Conservation (phyloP, 23 tunicate species). For the Ascidia mentula region DNA sequence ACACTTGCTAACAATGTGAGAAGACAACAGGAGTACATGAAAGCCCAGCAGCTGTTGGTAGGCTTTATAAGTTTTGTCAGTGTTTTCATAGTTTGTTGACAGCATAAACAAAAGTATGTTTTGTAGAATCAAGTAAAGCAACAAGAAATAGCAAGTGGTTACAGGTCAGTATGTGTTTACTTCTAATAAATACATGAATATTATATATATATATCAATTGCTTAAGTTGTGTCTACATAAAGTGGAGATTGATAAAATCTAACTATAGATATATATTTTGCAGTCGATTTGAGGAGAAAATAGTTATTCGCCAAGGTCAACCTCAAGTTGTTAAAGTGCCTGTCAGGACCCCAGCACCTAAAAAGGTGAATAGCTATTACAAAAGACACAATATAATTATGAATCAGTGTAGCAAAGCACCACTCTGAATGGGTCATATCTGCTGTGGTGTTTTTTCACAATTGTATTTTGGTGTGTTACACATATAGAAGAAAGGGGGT, state of each 20-base stretch:
- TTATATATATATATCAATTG: too few relatives aligned
- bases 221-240: too few relatives aligned
- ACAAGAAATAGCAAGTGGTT: background rate
- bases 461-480: too few relatives aligned
- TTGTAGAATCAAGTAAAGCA: background rate
- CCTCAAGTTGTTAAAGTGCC: constrained; percentile 95
- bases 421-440: too few relatives aligned
- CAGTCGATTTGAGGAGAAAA: constrained; percentile 74
- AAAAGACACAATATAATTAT: too few relatives aligned
- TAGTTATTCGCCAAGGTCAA: constrained; percentile 91
- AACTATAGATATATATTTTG: background rate
- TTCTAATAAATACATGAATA: too few relatives aligned
- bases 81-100: background rate
- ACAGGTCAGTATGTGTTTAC: constrained; percentile 3
- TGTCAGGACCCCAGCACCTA: constrained; percentile 28
- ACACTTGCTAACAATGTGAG: constrained; percentile 77
- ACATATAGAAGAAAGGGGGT: too few relatives aligned
- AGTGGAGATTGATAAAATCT: too few relatives aligned
- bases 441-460: too few relatives aligned
- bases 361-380: background rate
- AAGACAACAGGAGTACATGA: constrained; percentile 73
- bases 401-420: too few relatives aligned
- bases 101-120: background rate
- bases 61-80: background rate
- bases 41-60: constrained; percentile 64